Evolutionary conservation across 2,888 invertebrate genomes (phyloP), one percentile per base, ranked within the genome.

Genomic region (Drosophila antonietae): DNA sequence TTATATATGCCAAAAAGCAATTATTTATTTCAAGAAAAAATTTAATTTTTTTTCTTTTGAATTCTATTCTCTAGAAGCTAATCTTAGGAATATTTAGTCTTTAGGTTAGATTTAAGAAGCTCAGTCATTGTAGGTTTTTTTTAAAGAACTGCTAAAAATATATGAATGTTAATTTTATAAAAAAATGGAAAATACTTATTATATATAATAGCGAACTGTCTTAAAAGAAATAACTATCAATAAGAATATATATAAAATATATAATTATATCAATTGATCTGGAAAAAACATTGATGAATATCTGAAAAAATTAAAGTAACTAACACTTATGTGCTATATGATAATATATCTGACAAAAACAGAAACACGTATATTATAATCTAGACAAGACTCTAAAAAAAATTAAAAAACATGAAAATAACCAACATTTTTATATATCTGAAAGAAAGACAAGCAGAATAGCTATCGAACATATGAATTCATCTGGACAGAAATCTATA

Each of bases 1-100:
- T 2, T 12, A 33, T 31, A 49, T 2, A 31, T 15, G 14, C 3
- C 28, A 10, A n/a, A 5, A 49, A 9, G 6, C 28, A 43, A 8
- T 0, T 15, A 28, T 49, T 33, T 18, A 18, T 51, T 51, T 51
- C 6, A 28, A 49, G 47, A n/a, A 49, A 49, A 49, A 23, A 12
- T 31, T 46, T 1, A 3, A n/a, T n/a, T 14, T 3, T 31, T n/a
- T 33, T n/a, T 31, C 9, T 49, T 10, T n/a, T n/a, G 28, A n/a
- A 31, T n/a, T 47, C 47, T 47, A 31, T 28, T n/a, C 8, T 47
- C 4, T n/a, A 47, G 3, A 47, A 47, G 31, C n/a, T 47, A 20
- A 53, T 35, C 15, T 53, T 39, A 39, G 10, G 20, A 12, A 39
- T 53, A 53, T 41, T 41, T 55, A 55, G 55, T 55, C 55, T 55